Evolutionary conservation across 2,888 invertebrate genomes (phyloP).

Genomic region (Chalcosyrphus nemorum): DNA sequence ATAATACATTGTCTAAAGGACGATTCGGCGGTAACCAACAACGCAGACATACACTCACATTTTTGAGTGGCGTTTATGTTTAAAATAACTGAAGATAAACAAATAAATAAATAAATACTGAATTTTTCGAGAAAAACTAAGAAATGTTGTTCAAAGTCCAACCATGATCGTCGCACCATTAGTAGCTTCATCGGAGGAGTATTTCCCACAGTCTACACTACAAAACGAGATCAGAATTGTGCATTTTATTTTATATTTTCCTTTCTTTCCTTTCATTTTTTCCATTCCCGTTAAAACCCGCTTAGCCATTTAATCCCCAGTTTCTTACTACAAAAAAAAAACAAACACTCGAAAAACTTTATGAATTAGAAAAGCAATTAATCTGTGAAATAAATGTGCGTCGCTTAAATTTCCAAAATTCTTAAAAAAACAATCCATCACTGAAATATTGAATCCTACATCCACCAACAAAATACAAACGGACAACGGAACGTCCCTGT

Average conservation of each 20-base stretch:
- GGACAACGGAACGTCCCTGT: slow-evolving; percentile 72
- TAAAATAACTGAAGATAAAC: slow-evolving; percentile 53
- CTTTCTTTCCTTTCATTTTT: not conserved
- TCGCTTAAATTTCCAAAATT: slow-evolving; percentile 31
- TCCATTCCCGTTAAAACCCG: slow-evolving; percentile 16
- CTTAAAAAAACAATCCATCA: not conserved
- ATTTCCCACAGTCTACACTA: slow-evolving; percentile 45
- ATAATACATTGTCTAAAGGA: slow-evolving; percentile 81
- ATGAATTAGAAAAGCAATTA: slow-evolving; percentile 33
- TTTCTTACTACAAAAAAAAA: slow-evolving; percentile 10
- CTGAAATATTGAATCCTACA: slow-evolving; percentile 26
- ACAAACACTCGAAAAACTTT: slow-evolving; percentile 3
- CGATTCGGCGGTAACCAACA: not conserved
- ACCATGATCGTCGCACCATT: slow-evolving; percentile 48
- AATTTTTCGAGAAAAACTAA: slow-evolving; percentile 48
- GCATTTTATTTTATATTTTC: slow-evolving; percentile 51
- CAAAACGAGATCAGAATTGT: slow-evolving; percentile 50
- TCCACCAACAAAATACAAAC: slow-evolving; percentile 40
- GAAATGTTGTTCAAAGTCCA: slow-evolving; percentile 46
- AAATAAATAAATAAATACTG: slow-evolving; percentile 33
- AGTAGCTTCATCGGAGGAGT: slow-evolving; percentile 38
- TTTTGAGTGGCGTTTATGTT: slow-evolving; percentile 56
- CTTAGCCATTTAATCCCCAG: slow-evolving; percentile 28
- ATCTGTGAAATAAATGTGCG: slow-evolving; percentile 42
- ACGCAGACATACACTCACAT: slow-evolving; percentile 14